Base-by-base conservation (phyloP, 2,113 vertebrate species). In the Macquaria australasica region DNA sequence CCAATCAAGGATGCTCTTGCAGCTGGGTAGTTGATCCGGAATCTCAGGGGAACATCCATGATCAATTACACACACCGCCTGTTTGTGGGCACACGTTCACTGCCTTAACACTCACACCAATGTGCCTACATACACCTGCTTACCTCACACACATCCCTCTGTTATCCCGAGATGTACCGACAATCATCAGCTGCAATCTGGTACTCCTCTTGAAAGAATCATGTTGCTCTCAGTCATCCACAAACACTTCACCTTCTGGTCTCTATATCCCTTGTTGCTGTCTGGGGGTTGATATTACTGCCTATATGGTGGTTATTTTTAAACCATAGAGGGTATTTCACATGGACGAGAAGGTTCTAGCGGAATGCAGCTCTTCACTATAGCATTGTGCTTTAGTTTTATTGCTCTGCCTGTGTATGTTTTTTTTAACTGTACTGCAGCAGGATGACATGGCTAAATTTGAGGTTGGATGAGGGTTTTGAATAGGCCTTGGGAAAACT, bases 381-480 rank as follows among this genome's bases (percentile, higher is more conserved):
- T 64, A 55, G 53, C 50, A 37, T 2, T 21, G 15, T 20, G 48
- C 72, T 66, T 31, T 21, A 8, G 25, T 59, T 53, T 71, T 41
- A 62, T 41, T 75, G 63, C 45, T 31, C 37, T 63, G 69, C 14
- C 21, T 67, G 48, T 51, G 28, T 80, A 58, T 77, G 28, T 39
- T 39, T 39, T 39, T 39, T n/a, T 41, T 43, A 50, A 10, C 74
- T 45, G 68, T 23, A 20, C 84, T 89, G 84, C 81, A 51, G 84
- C 78, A 76, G 58, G 45, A 85, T 87, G 82, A 84, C 18, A 20
- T 45, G 75, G 86, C 87, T n/a, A 25, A 48, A 85, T 63, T 15
- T 55, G 34, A 79, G 80, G 66, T 73, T 39, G 39, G 69, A 34
- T 23, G 41, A 73, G 12, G 23, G 55, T 74, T 87, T 41, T 73